Conservation (phyloP, 2,113 vertebrate genomes). For the Paradoxurus hermaphroditus region DNA sequence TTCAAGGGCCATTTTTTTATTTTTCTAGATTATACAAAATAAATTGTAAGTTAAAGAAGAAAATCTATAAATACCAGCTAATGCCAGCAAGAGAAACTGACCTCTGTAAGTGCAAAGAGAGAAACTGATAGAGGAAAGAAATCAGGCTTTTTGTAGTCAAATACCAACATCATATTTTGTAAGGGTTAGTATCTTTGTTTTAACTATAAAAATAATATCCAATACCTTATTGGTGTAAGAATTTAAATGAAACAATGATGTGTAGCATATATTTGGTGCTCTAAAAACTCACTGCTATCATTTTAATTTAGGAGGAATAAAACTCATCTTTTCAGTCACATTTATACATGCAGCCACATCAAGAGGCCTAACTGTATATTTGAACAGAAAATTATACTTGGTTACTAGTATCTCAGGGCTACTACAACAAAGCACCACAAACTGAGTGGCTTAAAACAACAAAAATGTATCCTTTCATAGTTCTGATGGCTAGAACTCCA, state of each 20-base stretch:
- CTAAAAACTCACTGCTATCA: not conserved
- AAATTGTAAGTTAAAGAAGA: not conserved
- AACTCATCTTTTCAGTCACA: not conserved
- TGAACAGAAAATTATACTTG: not conserved
- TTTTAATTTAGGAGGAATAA: not conserved
- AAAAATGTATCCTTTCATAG: not conserved
- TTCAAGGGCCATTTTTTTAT: not conserved
- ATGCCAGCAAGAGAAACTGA: not conserved
- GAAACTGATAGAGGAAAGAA: not conserved
- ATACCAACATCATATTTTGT: not conserved
- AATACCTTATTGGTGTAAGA: not conserved
- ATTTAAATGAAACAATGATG: slow-evolving; percentile 2
- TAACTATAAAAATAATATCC: not conserved
- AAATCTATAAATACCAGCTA: not conserved
- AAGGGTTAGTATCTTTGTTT: not conserved
- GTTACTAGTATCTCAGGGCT: not conserved
- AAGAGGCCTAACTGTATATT: not conserved
- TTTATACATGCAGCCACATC: not conserved
- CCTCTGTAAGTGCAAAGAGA: not conserved
- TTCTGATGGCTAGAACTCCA: not conserved
- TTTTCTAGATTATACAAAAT: slow-evolving; percentile 10
- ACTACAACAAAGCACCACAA: not conserved
- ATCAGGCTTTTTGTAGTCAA: not conserved
- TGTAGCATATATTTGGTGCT: not conserved
- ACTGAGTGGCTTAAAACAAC: not conserved